A percentile compares a stretch with the other conserved stretches of the same genome.
phyloP scores from a whole-genome alignment of 2,797 vertebrate genomes.

The Spatula versicolor region DNA sequence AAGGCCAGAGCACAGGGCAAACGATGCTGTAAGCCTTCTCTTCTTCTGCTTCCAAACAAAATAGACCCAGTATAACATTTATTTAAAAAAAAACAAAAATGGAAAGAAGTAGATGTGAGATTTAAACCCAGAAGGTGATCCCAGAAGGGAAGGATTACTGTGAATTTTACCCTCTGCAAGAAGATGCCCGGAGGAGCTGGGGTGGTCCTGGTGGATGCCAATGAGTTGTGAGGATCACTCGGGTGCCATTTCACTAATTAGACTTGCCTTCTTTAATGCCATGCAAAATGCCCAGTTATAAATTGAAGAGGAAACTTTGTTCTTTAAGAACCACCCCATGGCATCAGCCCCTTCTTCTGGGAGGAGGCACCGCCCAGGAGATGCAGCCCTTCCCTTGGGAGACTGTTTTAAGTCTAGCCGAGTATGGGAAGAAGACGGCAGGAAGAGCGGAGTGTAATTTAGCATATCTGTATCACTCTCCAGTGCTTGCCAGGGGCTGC shows the following conservation, averaged over 20 bases:
- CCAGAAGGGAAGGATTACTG: neutral
- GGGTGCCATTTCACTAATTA: neutral
- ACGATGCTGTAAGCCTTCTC: neutral
- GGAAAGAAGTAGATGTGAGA: neutral
- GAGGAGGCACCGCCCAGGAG: neutral
- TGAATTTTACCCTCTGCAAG: neutral
- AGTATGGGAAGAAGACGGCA: neutral
- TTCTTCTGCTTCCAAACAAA: neutral
- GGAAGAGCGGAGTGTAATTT: neutral
- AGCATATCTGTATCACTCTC: neutral
- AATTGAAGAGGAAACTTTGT: neutral
- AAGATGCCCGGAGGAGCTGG: neutral
- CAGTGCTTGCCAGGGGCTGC: rapidly evolving
- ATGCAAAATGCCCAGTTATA: neutral
- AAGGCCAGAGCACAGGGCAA: neutral
- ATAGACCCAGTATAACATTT: neutral
- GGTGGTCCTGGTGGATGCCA: neutral
- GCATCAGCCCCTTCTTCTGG: neutral
- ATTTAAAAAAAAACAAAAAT: neutral
- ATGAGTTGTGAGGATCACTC: neutral
- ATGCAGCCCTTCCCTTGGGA: neutral
- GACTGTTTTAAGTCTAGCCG: neutral
- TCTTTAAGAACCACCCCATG: neutral
- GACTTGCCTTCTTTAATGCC: neutral
- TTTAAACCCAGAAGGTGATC: neutral